These are phyloP conservation scores for Eristalis pertinax DNA, from an alignment of 2,888 invertebrate genomes.

Conservation along the genomic window DNA sequence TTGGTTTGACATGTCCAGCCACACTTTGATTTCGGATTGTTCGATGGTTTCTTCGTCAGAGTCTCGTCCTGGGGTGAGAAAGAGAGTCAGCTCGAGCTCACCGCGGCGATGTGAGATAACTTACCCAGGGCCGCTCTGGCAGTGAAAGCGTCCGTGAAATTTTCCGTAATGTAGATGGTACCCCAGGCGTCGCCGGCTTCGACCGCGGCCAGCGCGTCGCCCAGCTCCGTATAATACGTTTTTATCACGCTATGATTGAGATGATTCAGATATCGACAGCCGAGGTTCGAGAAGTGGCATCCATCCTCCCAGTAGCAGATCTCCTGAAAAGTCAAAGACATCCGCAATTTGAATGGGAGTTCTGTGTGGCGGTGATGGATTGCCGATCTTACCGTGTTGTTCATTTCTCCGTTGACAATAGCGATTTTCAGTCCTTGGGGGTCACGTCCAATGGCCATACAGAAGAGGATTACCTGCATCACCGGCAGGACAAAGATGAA, in stretches of 20 bases:
- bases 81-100: neutral
- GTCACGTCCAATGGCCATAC: constrained; percentile 94
- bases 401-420: constrained; percentile 88
- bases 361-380: neutral
- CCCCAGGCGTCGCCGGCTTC: constrained; percentile 92
- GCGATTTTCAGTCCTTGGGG: constrained; percentile 91
- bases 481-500: constrained; percentile 97
- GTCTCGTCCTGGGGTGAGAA: constrained; percentile 84
- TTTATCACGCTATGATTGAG: constrained; percentile 89
- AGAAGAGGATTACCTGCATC: constrained; percentile 96
- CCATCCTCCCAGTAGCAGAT: constrained; percentile 81
- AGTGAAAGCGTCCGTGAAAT: constrained; percentile 93
- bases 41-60: constrained; percentile 93
- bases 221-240: constrained; percentile 86
- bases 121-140: constrained; percentile 89
- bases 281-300: constrained; percentile 88
- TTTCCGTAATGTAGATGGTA: constrained; percentile 92
- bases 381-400: constrained; percentile 76
- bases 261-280: constrained; percentile 90
- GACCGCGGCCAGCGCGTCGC: constrained; percentile 88
- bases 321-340: constrained; percentile 71
- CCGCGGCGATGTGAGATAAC: neutral
- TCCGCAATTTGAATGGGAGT: neutral
- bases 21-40: constrained; percentile 92
- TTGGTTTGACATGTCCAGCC: constrained; percentile 97